Evolutionary conservation across 2,113 vertebrate genomes (phyloP).

Genomic region (Cavia porcellus): DNA sequence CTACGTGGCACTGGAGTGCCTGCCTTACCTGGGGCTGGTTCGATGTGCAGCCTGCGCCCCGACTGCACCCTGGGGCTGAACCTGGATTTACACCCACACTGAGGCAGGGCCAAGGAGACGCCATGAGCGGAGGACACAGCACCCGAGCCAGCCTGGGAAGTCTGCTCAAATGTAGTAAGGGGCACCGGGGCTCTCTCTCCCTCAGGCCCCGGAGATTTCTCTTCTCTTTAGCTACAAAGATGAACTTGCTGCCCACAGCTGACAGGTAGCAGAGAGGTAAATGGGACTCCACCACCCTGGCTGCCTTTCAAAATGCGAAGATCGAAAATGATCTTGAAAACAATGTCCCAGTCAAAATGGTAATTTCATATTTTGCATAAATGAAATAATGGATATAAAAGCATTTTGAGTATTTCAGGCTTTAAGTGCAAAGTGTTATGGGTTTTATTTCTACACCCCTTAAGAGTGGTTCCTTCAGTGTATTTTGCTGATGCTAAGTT

Average conservation of each 20-base stretch:
- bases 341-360: not conserved
- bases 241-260: not conserved
- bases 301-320: not conserved
- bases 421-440: conserved; percentile 37
- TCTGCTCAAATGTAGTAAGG: not conserved
- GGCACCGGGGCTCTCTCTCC: not conserved
- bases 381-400: conserved; percentile 23
- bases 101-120: not conserved
- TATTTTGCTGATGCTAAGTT: conserved; percentile 32
- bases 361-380: not conserved
- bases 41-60: not conserved
- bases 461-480: conserved; percentile 1
- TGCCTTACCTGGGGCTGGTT: not conserved
- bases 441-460: conserved; percentile 47
- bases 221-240: not conserved
- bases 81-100: not conserved
- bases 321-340: not conserved
- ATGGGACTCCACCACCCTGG: not conserved
- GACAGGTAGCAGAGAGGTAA: not conserved
- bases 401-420: not conserved
- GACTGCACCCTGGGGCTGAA: too few species aligned
- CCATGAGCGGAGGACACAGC: rapidly evolving
- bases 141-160: not conserved
- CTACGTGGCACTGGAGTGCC: not conserved
- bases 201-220: not conserved